Evolutionary conservation across 2,888 invertebrate genomes (phyloP).

Genomic region (Nephrotoma appendiculata): DNA sequence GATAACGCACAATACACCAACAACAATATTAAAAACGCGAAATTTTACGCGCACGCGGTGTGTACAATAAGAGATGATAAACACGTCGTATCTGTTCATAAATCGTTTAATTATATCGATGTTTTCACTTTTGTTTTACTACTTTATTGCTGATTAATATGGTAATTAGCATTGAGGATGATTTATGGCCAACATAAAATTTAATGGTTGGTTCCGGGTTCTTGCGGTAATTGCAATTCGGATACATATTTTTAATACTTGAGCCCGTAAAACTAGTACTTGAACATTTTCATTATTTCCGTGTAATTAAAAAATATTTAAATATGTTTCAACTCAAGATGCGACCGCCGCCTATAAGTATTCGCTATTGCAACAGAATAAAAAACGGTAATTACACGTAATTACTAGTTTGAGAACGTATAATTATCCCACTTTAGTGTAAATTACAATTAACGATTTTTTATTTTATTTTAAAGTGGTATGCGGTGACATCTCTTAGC

Average conservation of each 20-base stretch:
- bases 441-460: not conserved
- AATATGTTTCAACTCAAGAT: not conserved
- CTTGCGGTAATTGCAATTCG: not conserved
- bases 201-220: not conserved
- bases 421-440: not conserved
- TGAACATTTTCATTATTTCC: not conserved
- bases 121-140: not conserved
- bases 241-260: not conserved
- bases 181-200: not conserved
- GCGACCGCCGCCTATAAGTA: not conserved
- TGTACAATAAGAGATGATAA: not conserved
- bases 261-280: not conserved
- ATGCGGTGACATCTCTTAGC: not conserved
- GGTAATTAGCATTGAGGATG: not conserved
- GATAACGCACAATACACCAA: not conserved
- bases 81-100: not conserved
- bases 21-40: no score
- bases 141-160: not conserved
- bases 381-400: not conserved
- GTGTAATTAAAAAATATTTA: not conserved
- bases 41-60: not conserved
- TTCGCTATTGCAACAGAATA: not conserved
- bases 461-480: not conserved
- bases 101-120: not conserved
- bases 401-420: not conserved